Evolutionary conservation across 64 coral and sea anemone species (phyloP), one percentile per base, ranked within the genome.

Genomic region (Cladopsammia gracilis): DNA sequence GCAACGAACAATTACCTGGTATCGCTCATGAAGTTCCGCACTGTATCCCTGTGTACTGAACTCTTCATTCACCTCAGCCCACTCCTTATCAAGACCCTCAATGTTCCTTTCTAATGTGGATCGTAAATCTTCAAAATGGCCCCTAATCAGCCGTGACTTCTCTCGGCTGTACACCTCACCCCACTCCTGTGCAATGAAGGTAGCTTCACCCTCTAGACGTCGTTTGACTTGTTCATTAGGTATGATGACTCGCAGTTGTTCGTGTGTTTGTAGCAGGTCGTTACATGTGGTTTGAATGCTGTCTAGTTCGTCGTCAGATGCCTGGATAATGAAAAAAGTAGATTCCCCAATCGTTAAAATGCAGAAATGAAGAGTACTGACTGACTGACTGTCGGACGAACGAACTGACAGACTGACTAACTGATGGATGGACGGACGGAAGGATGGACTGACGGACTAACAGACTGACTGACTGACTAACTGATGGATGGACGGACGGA

Each of bases 181-280:
- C 92, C 96, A 98, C 64, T 94, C 92, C 34, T 98, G 92, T 15
- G 81, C 75, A 43, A 98, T 83, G 50, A 86, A 85, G 3, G 62
- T 50, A 2, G 83, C 73, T 57, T 89, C 87, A 20, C 61, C 73
- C 79, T 61, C 77, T 15, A 98, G 65, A 47, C 88, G 86, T 54
- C 94, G 78, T 68, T 94, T 98, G 49, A 94, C 79, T 77, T 94
- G 82, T 58, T 98, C 92, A 24, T 91, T 98, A 12, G 96, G 96
- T 14, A 94, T 82, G 10, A 90, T 58, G 18, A 46, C 74, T 69
- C 90, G 75, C 0, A 98, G 75, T 25, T 94, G 81, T 86, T 94
- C 79, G 10, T 82, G 88, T 62, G 88, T 94, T 25, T 94, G 46
- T 4, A 94, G 69, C 71, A 98, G 84, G 8, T 91, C 67, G 20